phyloP scores from a whole-genome alignment of 2,888 invertebrate species.

The Pherbina coryleti region DNA sequence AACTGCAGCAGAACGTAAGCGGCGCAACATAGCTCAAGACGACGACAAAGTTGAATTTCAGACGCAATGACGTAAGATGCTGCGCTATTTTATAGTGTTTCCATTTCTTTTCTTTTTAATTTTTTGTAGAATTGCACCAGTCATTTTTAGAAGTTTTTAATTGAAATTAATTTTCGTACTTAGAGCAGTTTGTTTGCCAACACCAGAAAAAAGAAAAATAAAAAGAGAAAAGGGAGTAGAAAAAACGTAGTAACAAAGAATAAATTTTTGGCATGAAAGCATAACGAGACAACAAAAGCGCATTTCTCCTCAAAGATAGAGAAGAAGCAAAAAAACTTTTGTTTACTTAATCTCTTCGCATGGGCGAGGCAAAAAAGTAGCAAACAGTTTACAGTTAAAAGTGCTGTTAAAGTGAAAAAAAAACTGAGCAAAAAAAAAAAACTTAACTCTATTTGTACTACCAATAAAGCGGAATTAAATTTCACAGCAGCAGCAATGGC shows the following conservation, averaged over 20 bases:
- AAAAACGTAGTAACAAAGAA: background rate
- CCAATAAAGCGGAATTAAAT: too few species aligned
- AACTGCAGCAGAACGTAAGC: background rate
- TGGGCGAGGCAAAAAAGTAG: background rate
- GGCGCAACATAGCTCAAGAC: background rate
- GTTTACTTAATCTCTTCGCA: conserved; percentile 33
- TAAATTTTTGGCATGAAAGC: background rate
- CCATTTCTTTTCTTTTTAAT: background rate
- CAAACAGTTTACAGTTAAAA: background rate
- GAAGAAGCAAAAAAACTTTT: conserved; percentile 1
- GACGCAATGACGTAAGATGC: conserved; percentile 6
- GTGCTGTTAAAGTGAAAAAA: too few species aligned
- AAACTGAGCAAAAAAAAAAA: too few species aligned
- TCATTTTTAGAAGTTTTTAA: conserved; percentile 40
- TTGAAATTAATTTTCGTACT: conserved; percentile 47
- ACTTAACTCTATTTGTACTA: too few species aligned
- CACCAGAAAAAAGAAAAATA: background rate
- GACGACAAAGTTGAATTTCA: background rate
- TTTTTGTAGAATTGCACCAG: conserved; percentile 12
- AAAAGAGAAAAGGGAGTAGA: background rate
- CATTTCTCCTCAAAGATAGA: background rate
- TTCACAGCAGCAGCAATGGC: too few species aligned
- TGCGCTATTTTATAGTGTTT: background rate
- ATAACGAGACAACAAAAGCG: background rate
- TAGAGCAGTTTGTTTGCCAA: conserved; percentile 24